A percentile compares a stretch with the other conserved stretches of the same genome.
phyloP scores from a whole-genome alignment of 2,113 vertebrate species.

The Anas platyrhynchos region DNA sequence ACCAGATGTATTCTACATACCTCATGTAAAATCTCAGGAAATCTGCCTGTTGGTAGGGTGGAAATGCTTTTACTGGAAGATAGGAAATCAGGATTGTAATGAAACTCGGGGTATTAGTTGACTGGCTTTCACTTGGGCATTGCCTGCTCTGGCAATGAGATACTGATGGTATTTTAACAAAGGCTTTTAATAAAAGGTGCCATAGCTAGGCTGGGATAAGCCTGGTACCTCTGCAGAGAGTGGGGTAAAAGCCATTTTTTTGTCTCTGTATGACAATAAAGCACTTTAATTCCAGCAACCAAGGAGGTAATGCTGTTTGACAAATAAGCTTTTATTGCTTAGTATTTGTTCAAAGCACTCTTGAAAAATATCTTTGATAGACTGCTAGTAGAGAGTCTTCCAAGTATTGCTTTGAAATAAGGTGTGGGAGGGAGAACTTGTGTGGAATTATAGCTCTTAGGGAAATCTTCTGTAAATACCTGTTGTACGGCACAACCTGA shows the following conservation, averaged over 20 bases:
- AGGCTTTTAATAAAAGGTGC: neutral
- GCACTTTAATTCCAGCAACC: neutral
- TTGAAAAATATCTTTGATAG: neutral
- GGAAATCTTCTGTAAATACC: neutral
- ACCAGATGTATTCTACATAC: neutral
- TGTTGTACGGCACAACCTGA: neutral
- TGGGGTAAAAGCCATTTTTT: neutral
- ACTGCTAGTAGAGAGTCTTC: neutral
- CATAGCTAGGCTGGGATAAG: neutral
- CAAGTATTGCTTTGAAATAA: neutral
- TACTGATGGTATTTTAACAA: neutral
- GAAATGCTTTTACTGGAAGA: neutral
- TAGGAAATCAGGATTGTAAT: fast-evolving
- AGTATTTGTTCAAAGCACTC: neutral
- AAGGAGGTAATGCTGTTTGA: neutral
- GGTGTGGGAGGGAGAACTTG: neutral
- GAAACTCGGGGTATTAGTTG: neutral
- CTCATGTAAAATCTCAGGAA: neutral
- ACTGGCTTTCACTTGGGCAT: neutral
- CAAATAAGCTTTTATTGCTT: neutral
- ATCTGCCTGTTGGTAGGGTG: neutral
- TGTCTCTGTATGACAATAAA: neutral
- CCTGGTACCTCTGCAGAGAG: neutral
- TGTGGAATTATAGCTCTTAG: neutral
- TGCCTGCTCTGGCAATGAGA: neutral